These are phyloP conservation scores for Bombyx huttoni DNA, from an alignment of 2,888 invertebrate genomes.

Conservation along the genomic window DNA sequence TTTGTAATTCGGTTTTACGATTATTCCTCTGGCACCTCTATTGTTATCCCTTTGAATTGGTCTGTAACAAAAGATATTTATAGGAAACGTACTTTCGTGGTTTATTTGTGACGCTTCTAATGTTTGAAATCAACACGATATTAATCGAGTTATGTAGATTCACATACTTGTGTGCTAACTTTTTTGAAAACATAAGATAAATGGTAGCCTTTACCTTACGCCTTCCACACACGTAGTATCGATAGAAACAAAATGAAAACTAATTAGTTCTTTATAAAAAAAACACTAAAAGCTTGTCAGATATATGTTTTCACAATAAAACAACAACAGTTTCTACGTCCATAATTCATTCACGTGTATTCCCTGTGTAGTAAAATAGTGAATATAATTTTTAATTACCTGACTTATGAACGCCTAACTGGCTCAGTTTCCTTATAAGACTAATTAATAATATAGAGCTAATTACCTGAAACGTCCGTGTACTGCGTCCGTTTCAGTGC, in stretches of 20 bases:
- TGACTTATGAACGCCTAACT: neutral
- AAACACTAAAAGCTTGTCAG: too few relatives aligned
- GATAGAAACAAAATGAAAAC: too few relatives aligned
- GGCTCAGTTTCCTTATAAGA: neutral
- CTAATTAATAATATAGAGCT: neutral
- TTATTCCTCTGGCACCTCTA: slow-evolving; percentile 88
- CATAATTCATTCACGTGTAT: too few relatives aligned
- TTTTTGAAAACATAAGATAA: too few relatives aligned
- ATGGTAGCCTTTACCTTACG: too few relatives aligned
- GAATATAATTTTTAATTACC: neutral
- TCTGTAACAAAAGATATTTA: slow-evolving; percentile 37
- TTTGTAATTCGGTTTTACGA: slow-evolving; percentile 80
- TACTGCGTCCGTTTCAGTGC: slow-evolving; percentile 70
- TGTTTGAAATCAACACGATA: neutral
- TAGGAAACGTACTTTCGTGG: neutral
- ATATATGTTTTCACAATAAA: too few relatives aligned
- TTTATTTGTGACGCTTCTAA: neutral
- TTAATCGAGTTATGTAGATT: neutral
- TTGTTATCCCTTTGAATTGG: slow-evolving; percentile 73
- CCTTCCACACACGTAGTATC: too few relatives aligned
- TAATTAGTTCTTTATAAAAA: too few relatives aligned
- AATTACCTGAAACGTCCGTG: slow-evolving; percentile 63
- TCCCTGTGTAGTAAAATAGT: neutral
- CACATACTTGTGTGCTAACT: too few relatives aligned
- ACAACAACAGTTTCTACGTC: too few relatives aligned